These are phyloP conservation scores for Trialeurodes vaporariorum DNA, from an alignment of 1,140 invertebrate species.

Conservation along the genomic window DNA sequence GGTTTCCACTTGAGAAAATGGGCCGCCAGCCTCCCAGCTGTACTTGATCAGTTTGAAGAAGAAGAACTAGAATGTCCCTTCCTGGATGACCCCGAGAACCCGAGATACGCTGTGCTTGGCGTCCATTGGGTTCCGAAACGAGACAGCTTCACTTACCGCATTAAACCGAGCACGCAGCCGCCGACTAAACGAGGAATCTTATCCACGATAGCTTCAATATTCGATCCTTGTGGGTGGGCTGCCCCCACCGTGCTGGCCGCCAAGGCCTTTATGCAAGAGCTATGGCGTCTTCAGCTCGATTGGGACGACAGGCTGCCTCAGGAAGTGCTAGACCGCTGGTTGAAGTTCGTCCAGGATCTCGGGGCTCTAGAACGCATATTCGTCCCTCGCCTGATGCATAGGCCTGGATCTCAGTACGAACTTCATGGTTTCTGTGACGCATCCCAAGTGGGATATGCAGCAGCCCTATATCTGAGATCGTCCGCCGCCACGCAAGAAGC, in stretches of 20 bases:
- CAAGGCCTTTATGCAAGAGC: constrained; percentile 34
- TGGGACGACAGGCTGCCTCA: constrained; percentile 31
- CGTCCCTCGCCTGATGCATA: constrained; percentile 20
- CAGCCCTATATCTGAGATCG: constrained; percentile 23
- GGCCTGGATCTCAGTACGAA: constrained; percentile 3
- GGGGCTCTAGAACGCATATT: constrained; percentile 14
- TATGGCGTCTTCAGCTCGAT: constrained; percentile 27
- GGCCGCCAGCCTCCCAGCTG: neutral
- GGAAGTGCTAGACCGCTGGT: constrained; percentile 24
- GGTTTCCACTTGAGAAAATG: constrained; percentile 1
- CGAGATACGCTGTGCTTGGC: neutral
- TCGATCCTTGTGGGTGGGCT: constrained; percentile 34
- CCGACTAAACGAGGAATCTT: constrained; percentile 29
- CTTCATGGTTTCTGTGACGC: constrained; percentile 27
- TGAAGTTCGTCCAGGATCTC: constrained; percentile 14
- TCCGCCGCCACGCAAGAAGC: too few relatives aligned
- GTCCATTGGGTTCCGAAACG: neutral
- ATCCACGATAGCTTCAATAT: constrained; percentile 30
- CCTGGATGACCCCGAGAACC: neutral
- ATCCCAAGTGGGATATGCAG: constrained; percentile 21
- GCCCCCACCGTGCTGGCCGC: constrained; percentile 27
- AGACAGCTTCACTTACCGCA: neutral
- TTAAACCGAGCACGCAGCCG: neutral
- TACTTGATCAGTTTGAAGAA: too few relatives aligned
- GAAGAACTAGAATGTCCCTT: too few relatives aligned